Conservation (phyloP, 1,140 invertebrate species). For the Laodelphax striatellus region DNA sequence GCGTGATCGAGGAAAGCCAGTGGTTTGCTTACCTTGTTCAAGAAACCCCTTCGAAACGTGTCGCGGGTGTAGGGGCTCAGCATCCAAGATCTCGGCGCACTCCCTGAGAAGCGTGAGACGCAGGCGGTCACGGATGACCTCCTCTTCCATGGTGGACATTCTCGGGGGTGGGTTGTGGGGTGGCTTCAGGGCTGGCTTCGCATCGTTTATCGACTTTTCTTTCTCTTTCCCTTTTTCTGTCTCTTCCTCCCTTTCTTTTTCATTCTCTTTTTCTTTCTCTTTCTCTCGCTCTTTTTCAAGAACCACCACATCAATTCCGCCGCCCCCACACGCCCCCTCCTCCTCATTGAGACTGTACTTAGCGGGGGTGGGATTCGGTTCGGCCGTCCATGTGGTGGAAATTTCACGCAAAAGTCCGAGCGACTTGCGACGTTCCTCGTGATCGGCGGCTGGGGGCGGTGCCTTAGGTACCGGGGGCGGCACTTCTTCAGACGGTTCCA, state of each 20-base stretch:
- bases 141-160: conserved; percentile 53
- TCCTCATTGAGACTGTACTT: conserved; percentile 17
- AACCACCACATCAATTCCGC: neutral
- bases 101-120: conserved; percentile 43
- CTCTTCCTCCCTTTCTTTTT: neutral
- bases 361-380: neutral
- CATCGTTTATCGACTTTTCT: neutral
- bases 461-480: conserved; percentile 1
- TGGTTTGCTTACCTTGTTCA: conserved; percentile 44
- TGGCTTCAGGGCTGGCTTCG: neutral
- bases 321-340: neutral
- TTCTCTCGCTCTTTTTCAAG: neutral
- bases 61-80: conserved; percentile 40
- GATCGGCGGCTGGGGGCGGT: conserved; percentile 3
- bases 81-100: conserved; percentile 43
- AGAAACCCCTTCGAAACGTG: conserved; percentile 45
- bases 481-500: neutral
- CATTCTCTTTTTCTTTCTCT: neutral
- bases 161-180: neutral
- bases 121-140: conserved; percentile 44
- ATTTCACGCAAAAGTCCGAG: conserved; percentile 13
- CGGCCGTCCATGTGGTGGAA: conserved; percentile 7
- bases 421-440: conserved; percentile 13
- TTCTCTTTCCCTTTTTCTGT: neutral
- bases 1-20: neutral